A percentile compares a stretch with the other conserved stretches of the same genome.
phyloP scores from a whole-genome alignment of 2,797 vertebrate genomes.

The Coregonus suidteri region DNA sequence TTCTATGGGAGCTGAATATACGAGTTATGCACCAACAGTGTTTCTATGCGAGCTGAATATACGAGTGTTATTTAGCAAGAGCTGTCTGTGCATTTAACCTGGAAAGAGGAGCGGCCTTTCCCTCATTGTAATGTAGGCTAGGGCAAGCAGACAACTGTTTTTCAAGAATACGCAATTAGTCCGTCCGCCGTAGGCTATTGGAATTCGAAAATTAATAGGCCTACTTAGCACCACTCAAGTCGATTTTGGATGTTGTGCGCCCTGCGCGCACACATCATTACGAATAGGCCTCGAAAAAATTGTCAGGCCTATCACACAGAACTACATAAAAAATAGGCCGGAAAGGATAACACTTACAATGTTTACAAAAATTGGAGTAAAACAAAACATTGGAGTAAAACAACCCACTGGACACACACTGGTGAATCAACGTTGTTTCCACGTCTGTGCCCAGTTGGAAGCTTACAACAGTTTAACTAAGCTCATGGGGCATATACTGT shows the following conservation, averaged over 20 bases:
- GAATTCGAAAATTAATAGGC: background rate
- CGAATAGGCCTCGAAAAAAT: background rate
- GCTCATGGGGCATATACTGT: too few relatives aligned
- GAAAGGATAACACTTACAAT: background rate
- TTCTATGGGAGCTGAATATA: background rate
- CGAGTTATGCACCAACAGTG: background rate
- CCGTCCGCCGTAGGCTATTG: background rate
- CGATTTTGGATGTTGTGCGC: background rate
- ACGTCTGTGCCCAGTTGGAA: too few relatives aligned
- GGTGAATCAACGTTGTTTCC: too few relatives aligned
- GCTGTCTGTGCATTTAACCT: background rate
- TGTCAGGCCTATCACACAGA: background rate
- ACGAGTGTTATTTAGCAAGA: background rate
- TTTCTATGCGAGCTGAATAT: background rate
- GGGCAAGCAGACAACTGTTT: background rate
- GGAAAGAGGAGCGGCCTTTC: conserved; percentile 3
- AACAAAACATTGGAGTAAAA: too few relatives aligned
- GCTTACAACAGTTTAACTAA: too few relatives aligned
- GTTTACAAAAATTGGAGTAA: too few relatives aligned
- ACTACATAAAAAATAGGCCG: background rate
- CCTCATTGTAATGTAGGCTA: background rate
- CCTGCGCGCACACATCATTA: background rate
- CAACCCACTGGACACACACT: too few relatives aligned
- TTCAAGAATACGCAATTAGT: background rate
- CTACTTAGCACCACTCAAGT: background rate